phyloP scores from a whole-genome alignment of 2,797 vertebrate species.

The Protonibea diacanthus region DNA sequence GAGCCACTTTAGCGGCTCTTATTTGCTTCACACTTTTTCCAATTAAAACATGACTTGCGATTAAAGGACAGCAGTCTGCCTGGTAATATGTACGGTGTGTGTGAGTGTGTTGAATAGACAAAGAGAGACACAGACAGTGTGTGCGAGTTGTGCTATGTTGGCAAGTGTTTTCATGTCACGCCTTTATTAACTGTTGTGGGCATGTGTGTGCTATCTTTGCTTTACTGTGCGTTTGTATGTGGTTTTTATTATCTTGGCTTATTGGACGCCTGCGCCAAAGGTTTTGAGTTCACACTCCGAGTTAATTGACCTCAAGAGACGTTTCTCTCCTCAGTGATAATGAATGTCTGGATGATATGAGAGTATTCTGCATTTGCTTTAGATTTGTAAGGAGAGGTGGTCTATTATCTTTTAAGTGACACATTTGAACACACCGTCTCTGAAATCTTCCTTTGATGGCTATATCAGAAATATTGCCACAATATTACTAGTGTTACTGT shows the following conservation, averaged over 20 bases:
- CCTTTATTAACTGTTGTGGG: conserved; percentile 21
- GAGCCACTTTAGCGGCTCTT: conserved; percentile 40
- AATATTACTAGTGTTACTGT: not conserved
- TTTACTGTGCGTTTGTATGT: conserved; percentile 8
- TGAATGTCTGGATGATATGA: conserved; percentile 64
- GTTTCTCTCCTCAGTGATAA: conserved; percentile 52
- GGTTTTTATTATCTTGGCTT: conserved; percentile 49
- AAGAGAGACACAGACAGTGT: not conserved
- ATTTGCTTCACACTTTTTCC: conserved; percentile 68
- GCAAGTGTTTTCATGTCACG: conserved; percentile 15
- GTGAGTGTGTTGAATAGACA: conserved; percentile 10
- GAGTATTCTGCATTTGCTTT: conserved; percentile 53
- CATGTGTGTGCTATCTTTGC: conserved; percentile 13
- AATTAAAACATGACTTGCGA: conserved; percentile 74
- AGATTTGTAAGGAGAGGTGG: conserved; percentile 39
- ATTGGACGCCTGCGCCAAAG: conserved; percentile 37
- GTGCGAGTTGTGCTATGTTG: not conserved
- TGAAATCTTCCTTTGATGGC: conserved; percentile 38
- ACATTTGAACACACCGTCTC: conserved; percentile 34
- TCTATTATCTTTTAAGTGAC: conserved; percentile 51
- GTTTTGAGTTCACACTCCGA: conserved; percentile 52
- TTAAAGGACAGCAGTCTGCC: conserved; percentile 64
- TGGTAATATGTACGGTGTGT: conserved; percentile 24
- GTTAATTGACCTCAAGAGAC: conserved; percentile 79
- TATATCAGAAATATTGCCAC: conserved; percentile 16